Base-by-base conservation (phyloP, 2,888 invertebrate genomes). In the Tetanocera ferruginea region DNA sequence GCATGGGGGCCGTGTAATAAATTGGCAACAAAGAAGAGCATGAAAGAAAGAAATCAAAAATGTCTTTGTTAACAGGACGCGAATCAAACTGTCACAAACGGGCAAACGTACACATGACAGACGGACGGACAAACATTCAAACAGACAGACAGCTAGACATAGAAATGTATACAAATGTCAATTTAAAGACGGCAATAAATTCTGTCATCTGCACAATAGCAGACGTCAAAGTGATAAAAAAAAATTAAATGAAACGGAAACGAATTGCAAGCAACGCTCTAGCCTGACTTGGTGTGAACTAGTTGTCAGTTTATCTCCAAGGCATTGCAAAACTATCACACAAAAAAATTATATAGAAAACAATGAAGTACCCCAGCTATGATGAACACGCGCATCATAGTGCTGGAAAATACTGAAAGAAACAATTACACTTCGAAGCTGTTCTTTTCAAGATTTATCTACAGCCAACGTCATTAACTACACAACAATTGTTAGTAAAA, bases 151-250 rank as follows among this genome's bases (percentile, higher is more conserved):
- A 43, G 62, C 31, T 49, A 28, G 25, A 49, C 37, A 34, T 43
- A 57, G n/a, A 60, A 31, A 62, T 73, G 73, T 43, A 14, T 23
- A 60, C 62, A 17, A 28, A 60, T 73, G 73, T 73, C 73, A 73
- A 73, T 73, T 62, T 49, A 37, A 43, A 49, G 73, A 25, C 73
- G 23, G 62, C 73, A 62, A 73, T 73, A 73, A 73, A 62, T 73
- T 73, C 49, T 19, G 43, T 49, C 43, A 73, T 62, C 43, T 52
- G 55, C 25, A 51, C 49, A 9, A 25, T 23, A 43, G n/a, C 43
- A 37, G 49, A 25, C 49, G 28, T 71, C 52, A 31, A 55, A 71
- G 55, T 71, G 71, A 55, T 31, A 71, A 19, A 43, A 49, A n/a
- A 23, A 51, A 49, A 69, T 14, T n/a, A n/a, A 49, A n/a, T 19